Evolutionary conservation across 2,888 invertebrate genomes (phyloP), one percentile per base, ranked within the genome.

Genomic region (Synergus itoensis): DNA sequence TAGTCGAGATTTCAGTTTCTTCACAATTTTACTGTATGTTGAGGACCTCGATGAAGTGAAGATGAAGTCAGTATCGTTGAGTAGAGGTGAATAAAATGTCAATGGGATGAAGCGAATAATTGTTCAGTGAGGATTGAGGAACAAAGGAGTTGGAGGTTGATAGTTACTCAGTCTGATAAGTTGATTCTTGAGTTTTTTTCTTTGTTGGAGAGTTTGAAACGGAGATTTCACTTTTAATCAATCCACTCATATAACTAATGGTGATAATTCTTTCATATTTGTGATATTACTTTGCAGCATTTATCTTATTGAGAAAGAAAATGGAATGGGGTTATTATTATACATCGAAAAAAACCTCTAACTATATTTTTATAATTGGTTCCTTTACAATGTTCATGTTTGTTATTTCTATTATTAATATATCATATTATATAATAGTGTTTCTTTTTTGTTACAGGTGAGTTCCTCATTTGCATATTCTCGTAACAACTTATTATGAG

Each of bases 1-100:
- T 53, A 53, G 53, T n/a, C 53, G 43, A 45, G 69, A 45, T 45
- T 69, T 69, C 21, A 69, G 69, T 48, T 69, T 69, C 45, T 45
- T 69, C 21, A 69, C 45, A 45, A 45, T 45, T 36, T 36, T 5
- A 36, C 36, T 45, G 12, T 4, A 21, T 45, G 14, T 45, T 21
- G 18, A 67, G 43, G 28, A 28, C 28, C 28, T 53, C n/a, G 21
- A 69, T 48, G 28, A 48, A 48, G 28, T 67, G 45, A 67, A 45
- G 11, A 45, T 45, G 67, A 67, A 45, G 45, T 45, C 67, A 28
- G 67, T 16, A 28, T 21, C 7, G 14, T 45, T 67, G 67, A 21
- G 21, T 45, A 45, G 45, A 69, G 48, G 45, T 69, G 14, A 48
- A 69, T 69, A 45, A 45, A 69, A 69, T 45, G 48, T 45, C 28